phyloP scores from a whole-genome alignment of 2,888 invertebrate genomes.

The Napeogenes inachia region DNA sequence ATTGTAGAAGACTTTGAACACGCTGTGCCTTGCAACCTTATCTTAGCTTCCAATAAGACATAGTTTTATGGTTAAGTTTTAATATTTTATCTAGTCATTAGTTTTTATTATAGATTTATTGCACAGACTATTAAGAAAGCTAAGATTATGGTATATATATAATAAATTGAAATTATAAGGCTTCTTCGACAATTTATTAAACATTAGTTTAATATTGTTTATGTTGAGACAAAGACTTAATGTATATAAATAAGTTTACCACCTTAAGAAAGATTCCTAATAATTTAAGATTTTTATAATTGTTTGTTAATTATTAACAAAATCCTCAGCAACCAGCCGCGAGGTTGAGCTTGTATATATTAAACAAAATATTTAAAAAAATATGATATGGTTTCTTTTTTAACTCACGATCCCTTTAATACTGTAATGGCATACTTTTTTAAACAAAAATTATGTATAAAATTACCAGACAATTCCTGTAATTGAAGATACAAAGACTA shows the following conservation, averaged over 20 bases:
- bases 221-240: constrained; percentile 69
- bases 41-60: constrained; percentile 54
- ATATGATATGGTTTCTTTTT: constrained; percentile 10
- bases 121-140: constrained; percentile 26
- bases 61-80: constrained; percentile 47
- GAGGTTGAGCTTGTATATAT: constrained; percentile 51
- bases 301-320: constrained; percentile 38
- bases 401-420: not conserved
- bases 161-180: constrained; percentile 12
- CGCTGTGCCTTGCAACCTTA: constrained; percentile 73
- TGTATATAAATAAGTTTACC: constrained; percentile 58
- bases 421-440: not conserved
- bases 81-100: constrained; percentile 74
- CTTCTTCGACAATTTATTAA: constrained; percentile 6
- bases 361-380: constrained; percentile 22
- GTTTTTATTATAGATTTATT: constrained; percentile 48
- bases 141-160: constrained; percentile 18
- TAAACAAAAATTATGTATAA: not conserved
- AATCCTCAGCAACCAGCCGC: constrained; percentile 24
- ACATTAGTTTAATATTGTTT: constrained; percentile 13
- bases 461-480: not conserved
- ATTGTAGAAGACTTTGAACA: constrained; percentile 57
- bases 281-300: constrained; percentile 57
- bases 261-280: constrained; percentile 75
- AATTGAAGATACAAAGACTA: constrained; percentile 4